A percentile compares a stretch with the other conserved stretches of the same genome.
Conservation (phyloP, 2,888 invertebrate genomes). For the Polydesmus complanatus region DNA sequence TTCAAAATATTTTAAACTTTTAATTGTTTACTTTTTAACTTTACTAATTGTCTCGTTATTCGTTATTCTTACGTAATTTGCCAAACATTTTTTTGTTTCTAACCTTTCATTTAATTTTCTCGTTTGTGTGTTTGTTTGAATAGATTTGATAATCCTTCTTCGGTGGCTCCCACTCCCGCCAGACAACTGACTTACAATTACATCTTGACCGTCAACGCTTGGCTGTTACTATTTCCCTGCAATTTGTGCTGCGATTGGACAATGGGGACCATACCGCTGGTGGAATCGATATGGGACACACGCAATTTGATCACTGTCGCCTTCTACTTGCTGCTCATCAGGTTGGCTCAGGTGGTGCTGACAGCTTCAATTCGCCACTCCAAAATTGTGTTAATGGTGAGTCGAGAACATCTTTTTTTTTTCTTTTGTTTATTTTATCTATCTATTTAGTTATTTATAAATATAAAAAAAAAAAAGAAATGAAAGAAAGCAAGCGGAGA, state of each 20-base stretch:
- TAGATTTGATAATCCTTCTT: constrained; percentile 94
- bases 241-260: constrained; percentile 96
- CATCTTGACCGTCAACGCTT: constrained; percentile 75
- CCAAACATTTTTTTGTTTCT: too few relatives aligned
- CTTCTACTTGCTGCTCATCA: constrained; percentile 42
- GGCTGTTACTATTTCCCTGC: constrained; percentile 77
- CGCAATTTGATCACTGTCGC: constrained; percentile 66
- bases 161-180: constrained; percentile 64
- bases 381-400: constrained; percentile 12
- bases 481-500: too few relatives aligned
- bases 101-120: too few relatives aligned
- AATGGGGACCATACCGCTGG: constrained; percentile 84
- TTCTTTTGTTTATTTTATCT: background rate
- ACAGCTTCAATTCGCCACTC: constrained; percentile 3
- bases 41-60: too few relatives aligned
- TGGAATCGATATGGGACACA: constrained; percentile 61
- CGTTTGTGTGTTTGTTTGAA: too few relatives aligned
- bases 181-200: constrained; percentile 87
- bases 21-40: too few relatives aligned
- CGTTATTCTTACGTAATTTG: too few relatives aligned
- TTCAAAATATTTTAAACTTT: too few relatives aligned
- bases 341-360: constrained; percentile 20
- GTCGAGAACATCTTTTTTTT: background rate
- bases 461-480: too few relatives aligned
- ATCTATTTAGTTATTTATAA: too few relatives aligned